Conservation (phyloP, 2,888 invertebrate genomes). For the Andrena fulva region DNA sequence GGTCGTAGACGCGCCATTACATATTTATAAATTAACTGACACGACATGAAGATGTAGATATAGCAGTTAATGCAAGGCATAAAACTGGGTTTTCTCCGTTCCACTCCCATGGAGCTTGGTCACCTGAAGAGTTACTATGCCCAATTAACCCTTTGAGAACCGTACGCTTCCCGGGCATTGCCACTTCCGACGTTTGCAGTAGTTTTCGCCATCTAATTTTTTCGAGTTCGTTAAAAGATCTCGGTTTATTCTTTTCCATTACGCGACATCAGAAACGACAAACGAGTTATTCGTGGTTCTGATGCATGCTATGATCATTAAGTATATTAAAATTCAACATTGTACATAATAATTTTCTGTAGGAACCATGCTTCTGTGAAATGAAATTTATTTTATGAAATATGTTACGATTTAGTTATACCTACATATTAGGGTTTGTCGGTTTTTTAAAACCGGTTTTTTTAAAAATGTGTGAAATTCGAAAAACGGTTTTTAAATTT, state of each 20-base stretch:
- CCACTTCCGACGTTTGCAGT: constrained; percentile 82
- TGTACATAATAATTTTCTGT: too few species aligned
- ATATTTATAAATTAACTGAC: constrained; percentile 51
- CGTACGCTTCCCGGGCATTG: constrained; percentile 80
- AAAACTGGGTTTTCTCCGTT: constrained; percentile 80
- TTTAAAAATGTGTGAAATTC: too few species aligned
- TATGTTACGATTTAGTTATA: too few species aligned
- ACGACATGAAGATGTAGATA: constrained; percentile 45
- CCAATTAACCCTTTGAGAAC: constrained; percentile 84
- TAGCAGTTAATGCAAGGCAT: constrained; percentile 58
- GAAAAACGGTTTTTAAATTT: too few species aligned
- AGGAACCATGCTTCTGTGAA: too few species aligned
- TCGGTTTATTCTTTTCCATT: constrained; percentile 33
- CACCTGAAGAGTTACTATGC: constrained; percentile 82
- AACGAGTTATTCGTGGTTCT: too few species aligned
- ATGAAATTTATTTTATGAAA: too few species aligned
- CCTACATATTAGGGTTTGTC: too few species aligned
- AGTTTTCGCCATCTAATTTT: constrained; percentile 76
- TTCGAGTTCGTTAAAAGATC: constrained; percentile 58
- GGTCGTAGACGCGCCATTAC: constrained; percentile 47
- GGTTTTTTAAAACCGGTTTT: too few species aligned
- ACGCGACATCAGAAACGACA: background rate
- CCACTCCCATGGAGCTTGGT: constrained; percentile 83
- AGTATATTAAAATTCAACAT: too few species aligned
- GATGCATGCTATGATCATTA: too few species aligned